A percentile compares a stretch with the other conserved stretches of the same genome.
These are phyloP conservation scores for Threskiornis aethiopicus DNA, from an alignment of 2,797 vertebrate genomes.

Conservation along the genomic window DNA sequence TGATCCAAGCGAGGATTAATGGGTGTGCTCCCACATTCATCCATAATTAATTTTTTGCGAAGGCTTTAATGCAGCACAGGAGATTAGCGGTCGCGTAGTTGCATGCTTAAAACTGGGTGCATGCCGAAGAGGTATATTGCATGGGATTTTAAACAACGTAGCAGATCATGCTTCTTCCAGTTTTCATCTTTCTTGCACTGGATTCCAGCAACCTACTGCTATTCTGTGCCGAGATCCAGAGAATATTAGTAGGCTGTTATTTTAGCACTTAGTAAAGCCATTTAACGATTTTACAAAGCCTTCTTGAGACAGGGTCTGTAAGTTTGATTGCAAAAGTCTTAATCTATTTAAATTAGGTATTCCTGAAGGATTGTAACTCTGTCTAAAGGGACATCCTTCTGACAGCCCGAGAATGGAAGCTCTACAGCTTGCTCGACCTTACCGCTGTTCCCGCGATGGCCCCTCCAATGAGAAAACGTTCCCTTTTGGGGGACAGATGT, in stretches of 20 bases:
- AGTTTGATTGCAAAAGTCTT: not conserved
- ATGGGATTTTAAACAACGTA: not conserved
- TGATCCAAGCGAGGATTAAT: not conserved
- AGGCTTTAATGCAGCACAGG: not conserved
- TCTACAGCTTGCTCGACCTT: not conserved
- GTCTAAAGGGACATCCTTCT: not conserved
- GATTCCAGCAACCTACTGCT: not conserved
- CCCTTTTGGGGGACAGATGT: not conserved
- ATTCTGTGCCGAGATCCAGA: not conserved
- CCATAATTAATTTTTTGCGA: constrained; percentile 21
- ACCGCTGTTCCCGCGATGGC: not conserved
- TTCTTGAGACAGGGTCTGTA: not conserved
- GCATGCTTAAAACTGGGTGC: not conserved
- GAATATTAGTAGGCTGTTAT: not conserved
- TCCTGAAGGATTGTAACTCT: not conserved
- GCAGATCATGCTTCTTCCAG: not conserved
- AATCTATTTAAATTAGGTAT: not conserved
- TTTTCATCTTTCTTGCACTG: not conserved
- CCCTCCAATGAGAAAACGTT: not conserved
- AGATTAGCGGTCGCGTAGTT: not conserved
- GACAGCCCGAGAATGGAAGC: not conserved
- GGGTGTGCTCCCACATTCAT: not conserved
- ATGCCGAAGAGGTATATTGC: accelerated
- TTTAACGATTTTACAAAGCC: not conserved
- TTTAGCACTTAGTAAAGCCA: not conserved